Conservation (phyloP, 2,113 vertebrate species). For the Apteryx mantelli region DNA sequence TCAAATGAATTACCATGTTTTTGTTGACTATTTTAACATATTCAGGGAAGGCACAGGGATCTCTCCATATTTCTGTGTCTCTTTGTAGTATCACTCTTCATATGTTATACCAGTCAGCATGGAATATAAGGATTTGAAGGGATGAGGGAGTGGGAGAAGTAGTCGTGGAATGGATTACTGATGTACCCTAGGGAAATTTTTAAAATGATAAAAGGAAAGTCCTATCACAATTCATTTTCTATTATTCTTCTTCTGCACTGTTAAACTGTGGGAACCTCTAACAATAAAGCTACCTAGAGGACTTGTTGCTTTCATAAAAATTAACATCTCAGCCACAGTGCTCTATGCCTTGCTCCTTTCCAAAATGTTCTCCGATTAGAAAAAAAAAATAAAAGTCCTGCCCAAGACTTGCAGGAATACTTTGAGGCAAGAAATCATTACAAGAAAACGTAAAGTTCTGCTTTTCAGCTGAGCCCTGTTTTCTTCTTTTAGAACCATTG, state of each 20-base stretch:
- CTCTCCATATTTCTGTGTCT: slow-evolving; percentile 58
- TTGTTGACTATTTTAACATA: slow-evolving; percentile 70
- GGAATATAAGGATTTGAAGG: slow-evolving; percentile 58
- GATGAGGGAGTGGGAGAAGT: not conserved
- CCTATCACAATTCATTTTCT: slow-evolving; percentile 35
- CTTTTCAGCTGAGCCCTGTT: not conserved
- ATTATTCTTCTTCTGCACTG: not conserved
- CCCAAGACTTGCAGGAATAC: not conserved
- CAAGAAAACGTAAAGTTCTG: not conserved
- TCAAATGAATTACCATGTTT: slow-evolving; percentile 74
- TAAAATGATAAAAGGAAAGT: slow-evolving; percentile 56
- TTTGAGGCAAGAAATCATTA: not conserved
- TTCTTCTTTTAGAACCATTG: not conserved
- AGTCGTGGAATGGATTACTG: slow-evolving; percentile 34
- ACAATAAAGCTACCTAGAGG: not conserved
- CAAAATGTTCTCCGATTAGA: not conserved
- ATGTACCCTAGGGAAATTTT: slow-evolving; percentile 49
- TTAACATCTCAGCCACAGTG: not conserved
- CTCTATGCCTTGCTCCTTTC: not conserved
- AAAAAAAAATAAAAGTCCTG: not conserved
- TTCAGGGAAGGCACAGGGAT: slow-evolving; percentile 54
- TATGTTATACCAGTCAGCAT: slow-evolving; percentile 32
- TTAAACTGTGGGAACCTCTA: not conserved
- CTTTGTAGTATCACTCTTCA: slow-evolving; percentile 67
- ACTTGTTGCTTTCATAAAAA: not conserved